These are phyloP conservation scores for Melanotaenia pygmaea DNA, from an alignment of 2,797 vertebrate species.

Conservation along the genomic window DNA sequence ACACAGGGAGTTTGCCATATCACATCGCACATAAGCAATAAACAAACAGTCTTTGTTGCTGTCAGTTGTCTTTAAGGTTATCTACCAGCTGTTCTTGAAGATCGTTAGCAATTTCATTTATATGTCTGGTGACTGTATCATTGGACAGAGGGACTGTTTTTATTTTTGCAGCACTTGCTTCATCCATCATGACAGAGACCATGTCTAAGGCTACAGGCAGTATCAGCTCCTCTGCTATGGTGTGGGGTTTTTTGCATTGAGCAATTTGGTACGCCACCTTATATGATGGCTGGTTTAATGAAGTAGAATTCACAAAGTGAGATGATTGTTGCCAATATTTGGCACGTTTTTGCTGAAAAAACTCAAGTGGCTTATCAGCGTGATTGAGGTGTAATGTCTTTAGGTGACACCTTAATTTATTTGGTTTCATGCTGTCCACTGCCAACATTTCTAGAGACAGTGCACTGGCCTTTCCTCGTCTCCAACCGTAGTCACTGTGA, in stretches of 20 bases:
- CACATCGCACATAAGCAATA: conserved; percentile 11
- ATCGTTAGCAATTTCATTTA: conserved; percentile 13
- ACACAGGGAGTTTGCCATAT: conserved; percentile 26
- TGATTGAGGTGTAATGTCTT: too few relatives aligned
- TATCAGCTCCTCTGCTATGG: conserved; percentile 1
- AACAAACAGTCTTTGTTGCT: conserved; percentile 23
- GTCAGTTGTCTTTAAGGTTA: conserved; percentile 27
- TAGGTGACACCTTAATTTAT: too few relatives aligned
- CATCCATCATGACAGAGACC: conserved; percentile 17
- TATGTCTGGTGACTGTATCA: conserved; percentile 12
- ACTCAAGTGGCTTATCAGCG: not conserved
- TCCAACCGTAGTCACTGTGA: too few relatives aligned
- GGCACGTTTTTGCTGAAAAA: conserved; percentile 4
- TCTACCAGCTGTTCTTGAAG: conserved; percentile 28
- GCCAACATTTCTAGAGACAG: too few relatives aligned
- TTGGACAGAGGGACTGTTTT: conserved; percentile 31
- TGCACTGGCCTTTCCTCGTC: too few relatives aligned
- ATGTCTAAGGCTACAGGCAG: conserved; percentile 2
- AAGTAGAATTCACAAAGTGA: not conserved
- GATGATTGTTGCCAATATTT: conserved; percentile 23
- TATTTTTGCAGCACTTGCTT: conserved; percentile 19
- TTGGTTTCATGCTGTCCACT: too few relatives aligned
- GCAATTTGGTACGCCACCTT: not conserved
- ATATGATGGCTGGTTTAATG: conserved; percentile 5
- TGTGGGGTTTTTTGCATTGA: not conserved